Evolutionary conservation across 2,113 vertebrate genomes (phyloP).

Genomic region (Tychaedon coryphoeus): DNA sequence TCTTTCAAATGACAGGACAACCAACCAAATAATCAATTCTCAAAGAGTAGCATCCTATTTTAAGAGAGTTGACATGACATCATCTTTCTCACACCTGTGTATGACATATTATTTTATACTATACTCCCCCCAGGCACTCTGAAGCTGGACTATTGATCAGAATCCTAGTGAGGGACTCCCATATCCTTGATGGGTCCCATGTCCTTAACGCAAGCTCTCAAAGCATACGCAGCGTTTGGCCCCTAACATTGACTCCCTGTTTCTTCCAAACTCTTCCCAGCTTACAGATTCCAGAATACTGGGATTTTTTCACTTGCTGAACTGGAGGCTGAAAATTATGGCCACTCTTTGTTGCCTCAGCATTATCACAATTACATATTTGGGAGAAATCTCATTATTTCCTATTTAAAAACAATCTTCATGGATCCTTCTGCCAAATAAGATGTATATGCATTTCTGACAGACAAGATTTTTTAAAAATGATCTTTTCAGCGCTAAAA

Average conservation of each 20-base stretch:
- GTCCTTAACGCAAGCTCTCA: not conserved
- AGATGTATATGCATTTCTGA: not conserved
- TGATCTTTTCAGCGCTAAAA: not conserved
- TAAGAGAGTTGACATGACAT: not conserved
- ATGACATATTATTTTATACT: not conserved
- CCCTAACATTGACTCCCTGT: not conserved
- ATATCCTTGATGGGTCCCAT: not conserved
- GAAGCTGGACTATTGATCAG: not conserved
- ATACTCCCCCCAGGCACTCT: not conserved
- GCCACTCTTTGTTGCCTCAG: not conserved
- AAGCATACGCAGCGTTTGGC: rapidly evolving
- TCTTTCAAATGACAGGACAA: not conserved
- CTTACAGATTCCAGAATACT: not conserved
- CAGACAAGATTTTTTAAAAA: not conserved
- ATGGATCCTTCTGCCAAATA: not conserved
- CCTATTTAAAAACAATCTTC: not conserved
- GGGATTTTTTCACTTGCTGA: not conserved
- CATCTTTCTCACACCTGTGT: not conserved
- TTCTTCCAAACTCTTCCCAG: not conserved
- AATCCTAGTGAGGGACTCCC: not conserved
- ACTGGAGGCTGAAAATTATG: not conserved
- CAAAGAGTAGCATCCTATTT: not conserved
- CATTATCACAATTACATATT: not conserved
- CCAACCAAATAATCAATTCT: not conserved
- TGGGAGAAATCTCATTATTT: not conserved